Evolutionary conservation across 2,797 vertebrate species (phyloP).

Genomic region (Pyrocephalus nanus): DNA sequence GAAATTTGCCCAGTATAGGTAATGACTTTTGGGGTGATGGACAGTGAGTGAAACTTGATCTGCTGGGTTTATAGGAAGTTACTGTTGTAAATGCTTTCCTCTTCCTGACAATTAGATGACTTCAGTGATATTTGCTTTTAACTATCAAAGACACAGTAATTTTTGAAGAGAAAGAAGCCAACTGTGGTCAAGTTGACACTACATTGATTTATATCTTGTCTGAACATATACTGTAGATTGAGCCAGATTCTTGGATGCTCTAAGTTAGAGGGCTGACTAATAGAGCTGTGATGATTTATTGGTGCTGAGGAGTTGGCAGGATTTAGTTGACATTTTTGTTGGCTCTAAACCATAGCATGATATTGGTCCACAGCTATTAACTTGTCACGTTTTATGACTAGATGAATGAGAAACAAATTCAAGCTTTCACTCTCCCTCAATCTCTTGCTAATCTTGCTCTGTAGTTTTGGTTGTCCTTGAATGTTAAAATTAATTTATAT

Average conservation of each 20-base stretch:
- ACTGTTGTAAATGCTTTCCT: neutral
- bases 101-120: neutral
- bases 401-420: slow-evolving; percentile 17
- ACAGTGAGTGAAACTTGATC: neutral
- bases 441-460: neutral
- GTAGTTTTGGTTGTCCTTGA: neutral
- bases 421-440: neutral
- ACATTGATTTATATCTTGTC: slow-evolving; percentile 31
- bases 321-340: slow-evolving; percentile 22
- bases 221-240: neutral
- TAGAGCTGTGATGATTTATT: slow-evolving; percentile 33
- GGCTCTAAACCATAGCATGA: neutral
- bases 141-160: neutral
- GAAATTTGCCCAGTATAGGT: neutral
- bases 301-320: neutral
- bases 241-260: neutral
- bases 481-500: neutral
- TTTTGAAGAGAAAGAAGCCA: neutral
- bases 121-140: slow-evolving; percentile 10
- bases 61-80: neutral
- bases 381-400: slow-evolving; percentile 12
- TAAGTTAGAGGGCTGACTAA: slow-evolving; percentile 14
- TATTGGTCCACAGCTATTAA: slow-evolving; percentile 23
- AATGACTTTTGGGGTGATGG: neutral
- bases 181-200: neutral